Percentiles rank a stretch among this genome's conserved stretches.
Evolutionary conservation across 2,113 vertebrate genomes (phyloP).

Genomic region (Atrichornis clamosus): DNA sequence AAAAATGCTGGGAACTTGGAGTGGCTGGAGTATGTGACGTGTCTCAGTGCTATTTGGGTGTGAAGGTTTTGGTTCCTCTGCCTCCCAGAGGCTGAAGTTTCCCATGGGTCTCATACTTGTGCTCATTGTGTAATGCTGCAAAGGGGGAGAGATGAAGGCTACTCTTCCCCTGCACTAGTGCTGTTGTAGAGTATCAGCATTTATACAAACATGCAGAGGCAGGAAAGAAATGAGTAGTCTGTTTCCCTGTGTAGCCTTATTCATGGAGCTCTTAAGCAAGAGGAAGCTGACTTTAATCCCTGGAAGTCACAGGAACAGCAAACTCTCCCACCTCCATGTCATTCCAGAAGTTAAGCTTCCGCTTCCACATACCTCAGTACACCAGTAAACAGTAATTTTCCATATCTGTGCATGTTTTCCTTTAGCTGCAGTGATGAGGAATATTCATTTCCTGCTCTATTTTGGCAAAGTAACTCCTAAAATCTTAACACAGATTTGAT

Average conservation of each 20-base stretch:
- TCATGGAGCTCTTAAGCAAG: not conserved
- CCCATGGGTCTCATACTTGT: not conserved
- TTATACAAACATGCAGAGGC: not conserved
- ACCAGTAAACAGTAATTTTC: not conserved
- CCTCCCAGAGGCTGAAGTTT: not conserved
- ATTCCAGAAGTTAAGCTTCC: slow-evolving; percentile 18
- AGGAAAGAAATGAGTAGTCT: not conserved
- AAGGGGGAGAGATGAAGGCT: not conserved
- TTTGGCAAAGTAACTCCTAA: not conserved
- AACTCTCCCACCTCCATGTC: not conserved
- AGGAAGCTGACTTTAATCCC: slow-evolving; percentile 38
- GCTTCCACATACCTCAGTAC: not conserved
- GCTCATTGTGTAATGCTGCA: not conserved
- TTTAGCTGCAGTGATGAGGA: not conserved
- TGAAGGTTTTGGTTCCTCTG: not conserved
- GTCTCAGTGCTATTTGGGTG: not conserved
- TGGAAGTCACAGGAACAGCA: slow-evolving; percentile 33
- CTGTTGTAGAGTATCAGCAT: not conserved
- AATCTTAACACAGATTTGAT: not conserved
- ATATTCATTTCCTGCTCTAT: not conserved
- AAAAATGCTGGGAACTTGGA: not conserved
- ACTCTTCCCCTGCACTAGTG: rapidly evolving
- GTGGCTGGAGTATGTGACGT: not conserved
- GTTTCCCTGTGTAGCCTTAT: not conserved
- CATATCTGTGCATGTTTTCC: not conserved